Conservation (phyloP, 2,113 vertebrate genomes). For the Petrocephalus microphthalmus region DNA sequence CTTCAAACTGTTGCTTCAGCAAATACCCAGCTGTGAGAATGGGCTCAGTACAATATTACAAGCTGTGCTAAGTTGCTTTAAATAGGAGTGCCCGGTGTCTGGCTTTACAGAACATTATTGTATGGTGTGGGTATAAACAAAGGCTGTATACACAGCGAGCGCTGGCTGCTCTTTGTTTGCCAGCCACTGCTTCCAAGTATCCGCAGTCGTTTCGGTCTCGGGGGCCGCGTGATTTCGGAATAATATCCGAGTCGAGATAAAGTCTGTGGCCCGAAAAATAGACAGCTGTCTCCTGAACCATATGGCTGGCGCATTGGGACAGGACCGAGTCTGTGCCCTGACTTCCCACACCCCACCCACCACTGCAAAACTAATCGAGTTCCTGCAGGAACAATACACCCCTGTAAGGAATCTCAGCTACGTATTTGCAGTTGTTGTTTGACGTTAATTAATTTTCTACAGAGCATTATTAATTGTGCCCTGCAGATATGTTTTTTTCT, state of each 20-base stretch:
- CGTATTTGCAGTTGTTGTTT: not conserved
- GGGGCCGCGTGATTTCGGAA: not conserved
- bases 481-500: not conserved
- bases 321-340: not conserved
- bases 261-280: not conserved
- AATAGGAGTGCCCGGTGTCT: not conserved
- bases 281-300: not conserved
- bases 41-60: not conserved
- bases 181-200: not conserved
- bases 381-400: not conserved
- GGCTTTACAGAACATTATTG: constrained; percentile 1
- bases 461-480: not conserved
- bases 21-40: not conserved
- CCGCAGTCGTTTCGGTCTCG: not conserved
- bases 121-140: constrained; percentile 29
- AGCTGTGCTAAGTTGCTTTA: not conserved
- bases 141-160: constrained; percentile 28
- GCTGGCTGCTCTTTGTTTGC: not conserved
- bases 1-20: not conserved
- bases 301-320: not conserved
- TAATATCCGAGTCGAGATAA: not conserved
- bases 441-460: not conserved
- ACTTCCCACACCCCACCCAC: not conserved
- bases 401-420: not conserved
- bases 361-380: not conserved